Evolutionary conservation across 2,113 vertebrate species (phyloP).

Genomic region (Otocyon megalotis): DNA sequence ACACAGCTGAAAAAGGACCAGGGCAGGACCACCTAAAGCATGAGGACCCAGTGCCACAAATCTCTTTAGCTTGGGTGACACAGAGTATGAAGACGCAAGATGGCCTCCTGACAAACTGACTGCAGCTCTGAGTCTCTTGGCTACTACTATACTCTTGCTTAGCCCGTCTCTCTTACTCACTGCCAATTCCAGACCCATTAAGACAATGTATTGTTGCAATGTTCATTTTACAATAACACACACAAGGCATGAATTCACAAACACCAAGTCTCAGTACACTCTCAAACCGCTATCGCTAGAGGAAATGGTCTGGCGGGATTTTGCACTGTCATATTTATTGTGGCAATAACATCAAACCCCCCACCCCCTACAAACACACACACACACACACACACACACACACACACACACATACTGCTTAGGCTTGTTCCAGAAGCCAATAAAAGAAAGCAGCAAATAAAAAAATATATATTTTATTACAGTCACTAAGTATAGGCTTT

Average conservation of each 20-base stretch:
- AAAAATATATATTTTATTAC: slow-evolving; percentile 82
- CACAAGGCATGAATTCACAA: slow-evolving; percentile 75
- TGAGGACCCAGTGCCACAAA: neutral
- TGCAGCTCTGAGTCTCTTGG: neutral
- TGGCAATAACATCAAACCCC: slow-evolving; percentile 73
- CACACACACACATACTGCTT: neutral
- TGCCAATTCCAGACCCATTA: slow-evolving; percentile 69
- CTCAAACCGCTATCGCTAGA: slow-evolving; percentile 70
- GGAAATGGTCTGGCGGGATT: slow-evolving; percentile 68
- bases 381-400: slow-evolving; percentile 59
- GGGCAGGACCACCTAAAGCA: neutral
- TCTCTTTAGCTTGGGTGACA: neutral
- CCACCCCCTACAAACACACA: slow-evolving; percentile 60
- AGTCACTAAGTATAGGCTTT: slow-evolving; percentile 68
- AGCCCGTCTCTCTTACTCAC: slow-evolving; percentile 57
- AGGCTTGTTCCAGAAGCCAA: slow-evolving; percentile 78
- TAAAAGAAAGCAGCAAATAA: slow-evolving; percentile 80
- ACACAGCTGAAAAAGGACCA: neutral
- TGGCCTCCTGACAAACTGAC: neutral
- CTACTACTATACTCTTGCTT: slow-evolving; percentile 15
- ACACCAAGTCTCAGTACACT: slow-evolving; percentile 72
- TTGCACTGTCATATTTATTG: slow-evolving; percentile 81
- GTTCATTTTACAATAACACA: slow-evolving; percentile 75
- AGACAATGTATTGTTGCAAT: slow-evolving; percentile 76
- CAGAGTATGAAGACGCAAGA: neutral